These are phyloP conservation scores for Podotricha telesiphe DNA, from an alignment of 2,888 invertebrate genomes.

Conservation along the genomic window DNA sequence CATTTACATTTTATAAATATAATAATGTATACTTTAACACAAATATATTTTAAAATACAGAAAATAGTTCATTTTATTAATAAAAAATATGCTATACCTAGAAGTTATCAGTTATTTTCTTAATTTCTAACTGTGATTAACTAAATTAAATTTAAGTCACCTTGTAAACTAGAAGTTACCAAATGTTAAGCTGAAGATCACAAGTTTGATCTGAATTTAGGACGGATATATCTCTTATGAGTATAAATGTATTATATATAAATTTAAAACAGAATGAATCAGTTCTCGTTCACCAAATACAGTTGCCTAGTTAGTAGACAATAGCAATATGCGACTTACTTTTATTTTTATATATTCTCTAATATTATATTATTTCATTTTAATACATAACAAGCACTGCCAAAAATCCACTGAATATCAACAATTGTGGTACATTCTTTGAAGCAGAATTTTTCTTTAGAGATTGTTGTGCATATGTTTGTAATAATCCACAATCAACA, in stretches of 20 bases:
- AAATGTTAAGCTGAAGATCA: constrained; percentile 4
- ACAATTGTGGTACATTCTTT: constrained; percentile 59
- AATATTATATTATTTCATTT: background rate
- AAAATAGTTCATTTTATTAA: background rate
- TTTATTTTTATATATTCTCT: background rate
- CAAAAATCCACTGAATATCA: constrained; percentile 54
- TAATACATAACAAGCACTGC: constrained; percentile 45
- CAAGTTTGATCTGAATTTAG: background rate
- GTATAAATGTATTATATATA: background rate
- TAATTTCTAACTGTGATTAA: background rate
- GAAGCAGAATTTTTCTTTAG: constrained; percentile 63
- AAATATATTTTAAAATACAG: background rate
- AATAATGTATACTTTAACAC: background rate
- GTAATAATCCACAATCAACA: constrained; percentile 69
- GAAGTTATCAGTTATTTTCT: constrained; percentile 4
- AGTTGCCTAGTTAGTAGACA: too few species aligned
- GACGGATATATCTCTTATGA: constrained; percentile 6
- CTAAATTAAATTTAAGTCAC: background rate
- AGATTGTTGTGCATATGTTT: constrained; percentile 69
- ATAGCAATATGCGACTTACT: too few species aligned
- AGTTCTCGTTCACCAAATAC: background rate
- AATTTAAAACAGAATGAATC: background rate
- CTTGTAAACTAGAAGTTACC: background rate
- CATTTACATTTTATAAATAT: background rate
- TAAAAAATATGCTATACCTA: constrained; percentile 4